Evolutionary conservation across 2,797 vertebrate species (phyloP), one percentile per base, ranked within the genome.

Genomic region (Sparidentex hasta): DNA sequence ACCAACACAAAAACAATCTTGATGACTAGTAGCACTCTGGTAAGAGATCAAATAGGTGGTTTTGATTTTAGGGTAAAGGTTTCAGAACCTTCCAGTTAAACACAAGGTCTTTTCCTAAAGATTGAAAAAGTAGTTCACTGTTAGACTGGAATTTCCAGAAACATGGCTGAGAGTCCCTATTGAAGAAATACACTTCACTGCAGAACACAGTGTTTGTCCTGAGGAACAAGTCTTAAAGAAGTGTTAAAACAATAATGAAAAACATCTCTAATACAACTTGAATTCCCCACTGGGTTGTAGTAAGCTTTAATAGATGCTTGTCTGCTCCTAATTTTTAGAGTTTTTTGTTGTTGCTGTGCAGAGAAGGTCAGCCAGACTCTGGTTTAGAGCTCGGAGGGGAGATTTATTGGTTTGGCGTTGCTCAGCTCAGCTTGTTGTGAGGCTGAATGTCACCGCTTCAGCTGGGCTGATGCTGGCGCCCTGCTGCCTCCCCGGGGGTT

Each of bases 401-500:
- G 38, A 59, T 81, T 52, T 84, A 83, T 81, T 81, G 87, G 87
- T 65, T 87, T 87, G 86, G 76, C 55, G 29, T 75, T 74, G 68
- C 80, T 87, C 78, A 73, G 85, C 76, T 77, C 74, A 72, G 84
- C 73, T 75, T 88, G 82, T 71, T 81, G 83, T 80, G 82, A 67
- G 70, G 67, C 78, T 91, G 88, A 92, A 90, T 92, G 91, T 92
- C 92, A 92, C 43, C 1, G 68, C 83, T 80, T 87, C 80, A 76
- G 71, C 80, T 74, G 82, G 79, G 68, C 77, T 62, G 70, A 82
- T 74, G 71, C 80, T 74, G 86, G 77, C 46, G 11, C 66, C 79
- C 69, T 64, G 58, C 81, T 80, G 76, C 61, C 75, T 88, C 87
- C 59, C 78, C 5, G 17, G 76, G 81, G 86, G 67, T 43, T 58